phyloP scores from a whole-genome alignment of 1,140 invertebrate genomes.

The Drosophila nebulosa region DNA sequence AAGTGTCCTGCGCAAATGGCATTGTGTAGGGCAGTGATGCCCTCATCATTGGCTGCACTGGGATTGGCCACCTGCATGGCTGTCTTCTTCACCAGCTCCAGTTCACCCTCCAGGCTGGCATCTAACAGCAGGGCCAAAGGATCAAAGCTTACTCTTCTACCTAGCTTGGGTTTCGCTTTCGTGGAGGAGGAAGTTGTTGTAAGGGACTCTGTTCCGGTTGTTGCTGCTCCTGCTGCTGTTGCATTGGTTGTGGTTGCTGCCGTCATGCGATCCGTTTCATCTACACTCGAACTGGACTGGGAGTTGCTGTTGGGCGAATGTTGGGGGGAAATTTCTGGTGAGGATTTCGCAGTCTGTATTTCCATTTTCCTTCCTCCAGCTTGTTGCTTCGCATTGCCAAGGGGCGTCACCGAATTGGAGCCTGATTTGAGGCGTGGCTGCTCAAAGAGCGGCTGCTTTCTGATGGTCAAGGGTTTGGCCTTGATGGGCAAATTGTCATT shows the following conservation, averaged over 20 bases:
- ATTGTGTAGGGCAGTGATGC: constrained; percentile 99
- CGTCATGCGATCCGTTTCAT: constrained; percentile 59
- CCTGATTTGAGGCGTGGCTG: constrained; percentile 87
- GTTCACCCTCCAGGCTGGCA: constrained; percentile 98
- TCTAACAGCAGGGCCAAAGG: constrained; percentile 97
- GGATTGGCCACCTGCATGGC: constrained; percentile 96
- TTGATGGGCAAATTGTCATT: constrained; percentile 86
- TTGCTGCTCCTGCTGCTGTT: neutral
- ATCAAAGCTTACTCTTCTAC: constrained; percentile 96
- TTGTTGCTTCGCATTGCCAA: constrained; percentile 78
- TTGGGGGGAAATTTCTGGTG: constrained; percentile 41
- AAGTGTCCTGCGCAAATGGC: constrained; percentile 99
- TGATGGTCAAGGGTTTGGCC: constrained; percentile 89
- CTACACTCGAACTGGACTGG: constrained; percentile 48
- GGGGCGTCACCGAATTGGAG: constrained; percentile 26
- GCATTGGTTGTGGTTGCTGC: constrained; percentile 5
- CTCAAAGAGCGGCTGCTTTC: constrained; percentile 88
- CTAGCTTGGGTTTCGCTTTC: constrained; percentile 85
- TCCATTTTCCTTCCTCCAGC: constrained; percentile 88
- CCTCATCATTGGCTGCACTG: constrained; percentile 97
- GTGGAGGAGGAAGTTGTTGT: constrained; percentile 70
- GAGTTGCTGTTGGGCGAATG: constrained; percentile 64
- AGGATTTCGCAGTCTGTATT: constrained; percentile 81
- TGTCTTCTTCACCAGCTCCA: constrained; percentile 97
- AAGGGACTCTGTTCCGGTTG: neutral